A percentile compares a stretch with the other conserved stretches of the same genome.
Conservation (phyloP, 2,113 vertebrate genomes). For the Microcebus jonahi region DNA sequence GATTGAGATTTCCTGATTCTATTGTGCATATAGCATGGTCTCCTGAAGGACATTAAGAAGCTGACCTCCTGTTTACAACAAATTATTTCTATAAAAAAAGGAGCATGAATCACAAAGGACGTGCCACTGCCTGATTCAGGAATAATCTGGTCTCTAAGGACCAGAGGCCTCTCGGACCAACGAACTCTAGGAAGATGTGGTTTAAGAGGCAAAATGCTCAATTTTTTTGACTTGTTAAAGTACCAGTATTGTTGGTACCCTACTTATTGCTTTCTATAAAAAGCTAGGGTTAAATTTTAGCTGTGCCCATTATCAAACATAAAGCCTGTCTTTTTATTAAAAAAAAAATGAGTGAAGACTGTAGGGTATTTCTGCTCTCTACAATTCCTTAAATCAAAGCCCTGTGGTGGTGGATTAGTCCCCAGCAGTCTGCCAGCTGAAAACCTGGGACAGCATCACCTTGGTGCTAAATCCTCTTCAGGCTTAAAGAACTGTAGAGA, state of each 20-base stretch:
- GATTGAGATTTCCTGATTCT: neutral
- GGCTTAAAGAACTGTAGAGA: neutral
- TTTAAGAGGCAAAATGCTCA: neutral
- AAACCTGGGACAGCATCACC: neutral
- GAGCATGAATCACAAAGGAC: neutral
- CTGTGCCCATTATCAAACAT: neutral
- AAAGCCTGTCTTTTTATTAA: neutral
- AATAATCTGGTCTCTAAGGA: neutral
- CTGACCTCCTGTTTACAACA: neutral
- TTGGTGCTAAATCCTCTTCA: neutral
- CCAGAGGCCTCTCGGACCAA: neutral
- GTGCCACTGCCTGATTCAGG: neutral
- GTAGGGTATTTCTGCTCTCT: neutral
- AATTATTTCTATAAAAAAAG: neutral
- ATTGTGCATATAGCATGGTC: neutral
- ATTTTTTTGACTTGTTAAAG: neutral
- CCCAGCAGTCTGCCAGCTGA: neutral
- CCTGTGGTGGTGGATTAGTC: neutral
- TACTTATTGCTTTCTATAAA: neutral
- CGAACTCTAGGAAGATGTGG: neutral
- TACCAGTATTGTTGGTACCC: neutral
- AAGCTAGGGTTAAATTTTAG: neutral
- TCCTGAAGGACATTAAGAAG: neutral
- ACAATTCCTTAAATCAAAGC: neutral
- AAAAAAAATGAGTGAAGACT: neutral